Conservation (phyloP, 2,797 vertebrate species). For the Enteromius argenteus region DNA sequence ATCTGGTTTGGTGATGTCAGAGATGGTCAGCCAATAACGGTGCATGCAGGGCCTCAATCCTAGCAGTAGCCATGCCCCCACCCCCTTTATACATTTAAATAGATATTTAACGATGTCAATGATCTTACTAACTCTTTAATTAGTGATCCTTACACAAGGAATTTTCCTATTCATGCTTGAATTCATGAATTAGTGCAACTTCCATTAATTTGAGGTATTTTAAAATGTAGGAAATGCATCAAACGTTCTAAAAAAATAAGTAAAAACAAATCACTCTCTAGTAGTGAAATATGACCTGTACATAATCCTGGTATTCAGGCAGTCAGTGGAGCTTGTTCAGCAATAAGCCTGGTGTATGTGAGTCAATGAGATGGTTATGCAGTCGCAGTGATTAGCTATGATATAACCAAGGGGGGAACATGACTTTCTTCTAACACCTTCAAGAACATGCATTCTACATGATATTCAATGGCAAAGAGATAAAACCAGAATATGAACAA, state of each 20-base stretch:
- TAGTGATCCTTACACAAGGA: slow-evolving; percentile 5
- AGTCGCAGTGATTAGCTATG: neutral
- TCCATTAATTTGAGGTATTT: neutral
- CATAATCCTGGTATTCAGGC: neutral
- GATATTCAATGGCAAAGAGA: slow-evolving; percentile 19
- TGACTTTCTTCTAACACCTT: slow-evolving; percentile 29
- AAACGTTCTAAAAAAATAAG: neutral
- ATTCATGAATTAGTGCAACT: neutral
- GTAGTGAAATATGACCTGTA: slow-evolving; percentile 8
- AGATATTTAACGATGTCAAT: neutral
- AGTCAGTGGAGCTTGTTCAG: neutral
- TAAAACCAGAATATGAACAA: slow-evolving; percentile 35
- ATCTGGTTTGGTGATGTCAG: slow-evolving; percentile 30
- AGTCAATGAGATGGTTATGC: slow-evolving; percentile 14
- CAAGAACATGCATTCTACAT: slow-evolving; percentile 49
- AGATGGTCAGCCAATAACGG: slow-evolving; percentile 28
- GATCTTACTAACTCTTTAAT: slow-evolving; percentile 2
- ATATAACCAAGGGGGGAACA: slow-evolving; percentile 10
- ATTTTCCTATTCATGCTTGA: neutral
- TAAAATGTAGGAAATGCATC: neutral
- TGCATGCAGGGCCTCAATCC: slow-evolving; percentile 46
- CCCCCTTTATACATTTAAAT: slow-evolving; percentile 22
- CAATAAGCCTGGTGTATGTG: neutral
- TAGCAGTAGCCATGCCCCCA: slow-evolving; percentile 23
- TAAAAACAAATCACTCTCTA: neutral